These are phyloP conservation scores for Paradoxurus hermaphroditus DNA, from an alignment of 2,113 vertebrate genomes.

Conservation along the genomic window DNA sequence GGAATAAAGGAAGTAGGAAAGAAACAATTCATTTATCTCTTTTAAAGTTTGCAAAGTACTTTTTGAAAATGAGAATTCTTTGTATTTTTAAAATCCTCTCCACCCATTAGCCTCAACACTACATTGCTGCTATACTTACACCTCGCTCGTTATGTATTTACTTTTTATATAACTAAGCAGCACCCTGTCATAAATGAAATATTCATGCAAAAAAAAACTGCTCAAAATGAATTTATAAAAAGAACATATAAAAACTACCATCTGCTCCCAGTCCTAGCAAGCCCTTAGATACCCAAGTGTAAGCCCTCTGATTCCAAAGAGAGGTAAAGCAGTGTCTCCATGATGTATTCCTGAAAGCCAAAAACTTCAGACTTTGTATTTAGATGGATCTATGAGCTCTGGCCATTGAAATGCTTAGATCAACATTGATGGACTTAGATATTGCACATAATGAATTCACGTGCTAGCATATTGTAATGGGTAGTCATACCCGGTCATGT, in stretches of 20 bases:
- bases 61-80: conserved; percentile 73
- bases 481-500: conserved; percentile 19
- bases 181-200: conserved; percentile 78
- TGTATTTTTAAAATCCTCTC: conserved; percentile 68
- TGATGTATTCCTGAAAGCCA: conserved; percentile 72
- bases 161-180: conserved; percentile 73
- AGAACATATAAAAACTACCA: conserved; percentile 78
- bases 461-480: conserved; percentile 49
- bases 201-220: conserved; percentile 72
- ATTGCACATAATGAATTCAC: conserved; percentile 61
- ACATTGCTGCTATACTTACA: conserved; percentile 60
- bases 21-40: conserved; percentile 62
- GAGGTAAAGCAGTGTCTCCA: conserved; percentile 70
- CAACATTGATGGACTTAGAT: conserved; percentile 55
- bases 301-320: conserved; percentile 76
- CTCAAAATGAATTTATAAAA: conserved; percentile 77
- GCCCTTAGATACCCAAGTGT: conserved; percentile 74
- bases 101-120: conserved; percentile 65
- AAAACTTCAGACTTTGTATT: conserved; percentile 61
- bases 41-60: conserved; percentile 74
- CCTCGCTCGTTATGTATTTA: conserved; percentile 72
- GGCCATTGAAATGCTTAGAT: conserved; percentile 54
- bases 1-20: conserved; percentile 35
- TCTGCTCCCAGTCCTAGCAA: conserved; percentile 75
- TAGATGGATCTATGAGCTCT: conserved; percentile 68